phyloP scores from a whole-genome alignment of 2,797 vertebrate species.

The Manis crassicaudata region DNA sequence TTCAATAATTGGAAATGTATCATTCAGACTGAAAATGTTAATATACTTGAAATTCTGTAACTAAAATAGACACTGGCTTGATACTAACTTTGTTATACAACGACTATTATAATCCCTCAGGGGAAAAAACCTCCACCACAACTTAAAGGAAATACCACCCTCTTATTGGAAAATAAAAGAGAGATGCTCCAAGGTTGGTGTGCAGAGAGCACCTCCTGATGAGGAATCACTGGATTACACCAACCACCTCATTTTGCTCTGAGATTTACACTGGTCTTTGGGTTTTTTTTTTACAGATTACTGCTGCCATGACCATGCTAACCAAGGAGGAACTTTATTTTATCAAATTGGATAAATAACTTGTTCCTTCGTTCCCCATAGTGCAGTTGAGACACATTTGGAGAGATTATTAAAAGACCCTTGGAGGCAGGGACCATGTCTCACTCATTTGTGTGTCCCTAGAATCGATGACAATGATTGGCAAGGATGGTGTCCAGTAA shows the following conservation, averaged over 20 bases:
- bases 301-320: background rate
- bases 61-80: background rate
- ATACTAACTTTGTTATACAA: background rate
- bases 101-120: background rate
- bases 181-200: background rate
- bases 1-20: background rate
- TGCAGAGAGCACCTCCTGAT: background rate
- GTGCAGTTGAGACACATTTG: background rate
- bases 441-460: background rate
- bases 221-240: background rate
- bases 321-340: background rate
- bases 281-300: background rate
- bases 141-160: background rate
- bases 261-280: background rate
- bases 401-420: background rate
- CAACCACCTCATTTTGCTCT: background rate
- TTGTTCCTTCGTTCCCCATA: background rate
- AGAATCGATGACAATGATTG: background rate
- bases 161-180: background rate
- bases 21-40: background rate
- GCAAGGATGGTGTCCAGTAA: background rate
- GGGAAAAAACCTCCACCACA: background rate
- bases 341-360: background rate
- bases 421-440: background rate
- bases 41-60: background rate